Evolutionary conservation across 2,113 vertebrate species (phyloP), one percentile per base, ranked within the genome.

Genomic region (Thermophis baileyi): DNA sequence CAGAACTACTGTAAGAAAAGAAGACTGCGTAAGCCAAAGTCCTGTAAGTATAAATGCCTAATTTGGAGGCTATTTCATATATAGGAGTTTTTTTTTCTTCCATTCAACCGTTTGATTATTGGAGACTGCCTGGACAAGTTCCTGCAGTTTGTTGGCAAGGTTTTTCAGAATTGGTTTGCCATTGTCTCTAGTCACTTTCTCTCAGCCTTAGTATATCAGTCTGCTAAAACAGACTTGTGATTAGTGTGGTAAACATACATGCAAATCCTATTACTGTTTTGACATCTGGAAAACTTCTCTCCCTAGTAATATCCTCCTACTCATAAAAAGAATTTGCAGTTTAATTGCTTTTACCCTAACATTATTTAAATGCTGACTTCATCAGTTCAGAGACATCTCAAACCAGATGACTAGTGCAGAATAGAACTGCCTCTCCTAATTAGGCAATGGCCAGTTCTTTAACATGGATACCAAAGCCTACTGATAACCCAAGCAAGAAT

Each of bases 1-100:
- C 95, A 98, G 98, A 95, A 99, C 99, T 88, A 98, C 99, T 47
- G 98, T 99, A 96, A 98, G 98, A 95, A 99, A 98, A 97, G 98
- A 99, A 47, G 99, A 99, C 94, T 99, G 99, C 95, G 97, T 98
- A 96, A 99, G 99, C 97, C 98, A 98, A 93, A 98, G 98, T 49
- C 98, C 99, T 95, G 99, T 99, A 98, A 98, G 99, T 96, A 92
- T 6, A 16, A 49, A 85, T 95, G 87, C 91, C 53, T 18, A 54
- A 44, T 53, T 44, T 85, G n/a, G 35, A 16, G 35, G 6, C 35
- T 40, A 44, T 7, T 44, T 81, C 18, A 22, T 44, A 44, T 40
- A 44, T 22, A 10, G 74, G 74, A 69, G 63, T 4, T 2, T 35
- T 35, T 69, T 60, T 35, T 69, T 35, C 63, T 69, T 69, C 12